Base-by-base conservation (phyloP, 2,113 vertebrate genomes). In the Atractosteus spatula region DNA sequence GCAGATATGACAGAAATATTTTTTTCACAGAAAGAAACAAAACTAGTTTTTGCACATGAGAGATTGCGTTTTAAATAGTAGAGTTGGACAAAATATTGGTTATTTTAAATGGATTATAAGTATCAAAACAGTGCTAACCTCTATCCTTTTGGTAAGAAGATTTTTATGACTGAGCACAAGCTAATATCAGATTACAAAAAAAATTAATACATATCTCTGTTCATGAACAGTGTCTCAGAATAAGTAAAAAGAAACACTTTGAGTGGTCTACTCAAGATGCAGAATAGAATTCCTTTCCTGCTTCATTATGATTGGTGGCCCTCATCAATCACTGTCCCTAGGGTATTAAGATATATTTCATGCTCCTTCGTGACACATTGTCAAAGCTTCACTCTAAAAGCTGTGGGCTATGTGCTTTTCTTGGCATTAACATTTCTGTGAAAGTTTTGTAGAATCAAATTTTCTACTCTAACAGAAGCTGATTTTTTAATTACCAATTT, bases 281-380 rank as follows among this genome's bases (percentile, higher is more conserved):
- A 70, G 61, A 64, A 69, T 59, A 54, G 65, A 62, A 75, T 41
- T 66, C 47, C 47, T 42, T 51, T 54, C 68, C 41, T 56, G 73
- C 62, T 54, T 10, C 13, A 54, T n/a, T 56, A 16, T 70, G 68
- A 66, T 75, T 70, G 62, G 68, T 75, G 68, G 68, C 59, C 68
- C 68, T 70, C 73, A 74, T 74, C 61, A 63, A 74, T 74, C 67
- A 70, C 59, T 54, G 67, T 74, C 59, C 67, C 62, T 7, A 61
- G 29, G 68, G 67, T 17, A 61, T 72, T 74, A 42, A 76, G 85
- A 76, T 78, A 76, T 83, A 84, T 86, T 79, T 81, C 76, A 77
- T 72, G 74, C 83, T 74, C 80, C 62, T 76, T 72, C 73, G 62
- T 69, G 55, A 71, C 69, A 76, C 55, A 44, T 44, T 54, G 55